Evolutionary conservation across 2,797 vertebrate species (phyloP).

Genomic region (Spatula versicolor): DNA sequence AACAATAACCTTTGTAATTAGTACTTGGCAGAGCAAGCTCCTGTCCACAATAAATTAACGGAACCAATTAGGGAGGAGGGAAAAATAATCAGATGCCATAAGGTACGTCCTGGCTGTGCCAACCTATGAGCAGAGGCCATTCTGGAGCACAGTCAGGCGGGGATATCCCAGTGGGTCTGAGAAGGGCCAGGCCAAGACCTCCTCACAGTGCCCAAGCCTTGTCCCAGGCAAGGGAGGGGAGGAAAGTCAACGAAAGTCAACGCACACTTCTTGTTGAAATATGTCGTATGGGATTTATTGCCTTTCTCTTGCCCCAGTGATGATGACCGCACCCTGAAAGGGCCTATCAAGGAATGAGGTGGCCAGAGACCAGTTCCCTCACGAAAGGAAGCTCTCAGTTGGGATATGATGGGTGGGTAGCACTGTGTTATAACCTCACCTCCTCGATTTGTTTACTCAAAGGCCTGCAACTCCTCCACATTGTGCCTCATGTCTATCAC

Average conservation of each 20-base stretch:
- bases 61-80: slow-evolving; percentile 24
- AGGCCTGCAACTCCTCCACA: not conserved
- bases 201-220: not conserved
- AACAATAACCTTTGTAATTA: slow-evolving; percentile 67
- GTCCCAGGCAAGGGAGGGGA: not conserved
- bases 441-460: not conserved
- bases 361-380: not conserved
- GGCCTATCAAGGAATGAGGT: not conserved
- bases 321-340: not conserved
- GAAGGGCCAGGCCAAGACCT: not conserved
- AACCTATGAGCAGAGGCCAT: accelerated
- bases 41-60: slow-evolving; percentile 45
- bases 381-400: not conserved
- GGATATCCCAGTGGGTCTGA: not conserved
- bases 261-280: not conserved
- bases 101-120: not conserved
- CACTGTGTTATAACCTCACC: not conserved
- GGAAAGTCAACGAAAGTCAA: not conserved
- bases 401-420: not conserved
- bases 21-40: slow-evolving; percentile 55
- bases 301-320: not conserved
- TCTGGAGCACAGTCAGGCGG: not conserved
- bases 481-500: accelerated
- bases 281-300: not conserved
- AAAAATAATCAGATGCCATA: not conserved